These are phyloP conservation scores for Epinephelus cyanopodus DNA, from an alignment of 2,113 vertebrate genomes.

Conservation along the genomic window DNA sequence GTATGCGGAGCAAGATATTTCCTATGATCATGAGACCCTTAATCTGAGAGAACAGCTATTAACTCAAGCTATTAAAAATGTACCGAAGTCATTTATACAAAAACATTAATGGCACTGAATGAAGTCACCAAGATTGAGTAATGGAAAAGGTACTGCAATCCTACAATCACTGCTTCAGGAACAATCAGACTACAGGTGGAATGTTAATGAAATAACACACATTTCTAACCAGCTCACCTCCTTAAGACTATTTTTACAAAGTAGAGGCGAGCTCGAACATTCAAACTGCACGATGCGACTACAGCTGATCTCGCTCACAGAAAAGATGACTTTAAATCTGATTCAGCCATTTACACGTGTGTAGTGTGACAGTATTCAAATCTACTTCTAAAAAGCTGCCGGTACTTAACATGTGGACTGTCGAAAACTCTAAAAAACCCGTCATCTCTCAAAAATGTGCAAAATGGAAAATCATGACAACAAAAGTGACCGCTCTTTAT, in stretches of 20 bases:
- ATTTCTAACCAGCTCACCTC: constrained; percentile 86
- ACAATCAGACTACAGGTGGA: constrained; percentile 93
- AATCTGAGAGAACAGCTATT: constrained; percentile 54
- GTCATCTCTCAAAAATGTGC: constrained; percentile 90
- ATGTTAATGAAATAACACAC: constrained; percentile 89
- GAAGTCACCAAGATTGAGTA: constrained; percentile 92
- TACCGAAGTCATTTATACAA: constrained; percentile 69
- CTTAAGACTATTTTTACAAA: constrained; percentile 89
- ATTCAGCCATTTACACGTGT: constrained; percentile 86
- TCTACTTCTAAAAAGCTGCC: constrained; percentile 90
- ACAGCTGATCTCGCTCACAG: constrained; percentile 82
- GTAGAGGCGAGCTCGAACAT: constrained; percentile 91
- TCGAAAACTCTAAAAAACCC: constrained; percentile 78
- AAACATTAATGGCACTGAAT: constrained; percentile 92
- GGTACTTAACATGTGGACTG: constrained; percentile 87
- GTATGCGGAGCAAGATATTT: constrained; percentile 51
- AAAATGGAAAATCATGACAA: constrained; percentile 88
- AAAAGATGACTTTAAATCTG: constrained; percentile 81
- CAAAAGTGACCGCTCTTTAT: constrained; percentile 81
- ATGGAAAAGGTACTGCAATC: constrained; percentile 88
- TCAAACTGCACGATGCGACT: constrained; percentile 89
- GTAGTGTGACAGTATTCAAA: constrained; percentile 89
- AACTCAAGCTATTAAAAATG: constrained; percentile 64
- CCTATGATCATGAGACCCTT: constrained; percentile 61
- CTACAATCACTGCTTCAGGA: constrained; percentile 95